These are phyloP conservation scores for Pitangus sulphuratus DNA, from an alignment of 2,797 vertebrate genomes.

Conservation along the genomic window DNA sequence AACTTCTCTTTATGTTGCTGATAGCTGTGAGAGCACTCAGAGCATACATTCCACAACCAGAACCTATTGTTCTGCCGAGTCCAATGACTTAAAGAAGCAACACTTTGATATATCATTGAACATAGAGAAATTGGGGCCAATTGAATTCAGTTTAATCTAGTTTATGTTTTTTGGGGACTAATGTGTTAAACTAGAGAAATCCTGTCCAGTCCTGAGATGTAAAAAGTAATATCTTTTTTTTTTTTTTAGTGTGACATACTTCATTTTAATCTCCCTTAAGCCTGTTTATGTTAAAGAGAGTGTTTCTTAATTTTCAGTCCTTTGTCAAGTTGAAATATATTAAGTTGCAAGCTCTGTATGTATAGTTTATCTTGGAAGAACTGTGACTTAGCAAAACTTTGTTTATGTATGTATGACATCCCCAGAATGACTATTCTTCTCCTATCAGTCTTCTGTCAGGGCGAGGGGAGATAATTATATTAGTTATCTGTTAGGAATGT, in stretches of 20 bases:
- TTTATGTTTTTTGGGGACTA: neutral
- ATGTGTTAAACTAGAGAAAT: neutral
- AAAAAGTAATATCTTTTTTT: neutral
- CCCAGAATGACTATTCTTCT: neutral
- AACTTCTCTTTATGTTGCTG: neutral
- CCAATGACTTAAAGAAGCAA: neutral
- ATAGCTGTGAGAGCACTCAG: neutral
- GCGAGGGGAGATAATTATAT: neutral
- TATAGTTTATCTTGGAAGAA: neutral
- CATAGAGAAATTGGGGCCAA: neutral
- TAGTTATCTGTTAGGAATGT: neutral
- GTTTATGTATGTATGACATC: neutral
- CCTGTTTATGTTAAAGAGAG: neutral
- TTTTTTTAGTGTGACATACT: neutral
- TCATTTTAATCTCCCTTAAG: neutral
- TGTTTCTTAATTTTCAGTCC: neutral
- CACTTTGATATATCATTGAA: neutral
- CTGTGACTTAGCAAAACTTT: neutral
- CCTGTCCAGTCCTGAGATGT: neutral
- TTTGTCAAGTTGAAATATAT: neutral
- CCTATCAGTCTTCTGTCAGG: neutral
- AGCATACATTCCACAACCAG: accelerated
- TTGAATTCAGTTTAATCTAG: neutral
- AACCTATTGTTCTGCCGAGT: neutral
- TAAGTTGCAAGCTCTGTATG: neutral